Percentiles rank a stretch among this genome's conserved stretches.
These are phyloP conservation scores for Formica selysi DNA, from an alignment of 1,140 invertebrate genomes.

Conservation along the genomic window DNA sequence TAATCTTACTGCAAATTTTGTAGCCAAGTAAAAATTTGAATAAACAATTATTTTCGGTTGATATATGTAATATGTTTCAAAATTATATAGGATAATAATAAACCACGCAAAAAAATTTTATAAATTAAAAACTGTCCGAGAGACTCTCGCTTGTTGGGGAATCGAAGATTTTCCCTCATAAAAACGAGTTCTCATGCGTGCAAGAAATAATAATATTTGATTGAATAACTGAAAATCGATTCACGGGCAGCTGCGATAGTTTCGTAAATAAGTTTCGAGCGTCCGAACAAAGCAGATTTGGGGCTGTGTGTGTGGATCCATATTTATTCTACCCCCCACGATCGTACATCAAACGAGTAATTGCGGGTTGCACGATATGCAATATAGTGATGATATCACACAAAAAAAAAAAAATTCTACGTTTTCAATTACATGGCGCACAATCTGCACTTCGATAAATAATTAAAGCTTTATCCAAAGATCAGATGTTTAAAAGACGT, in stretches of 20 bases:
- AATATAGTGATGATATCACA: conserved; percentile 23
- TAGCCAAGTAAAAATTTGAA: neutral
- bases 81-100: neutral
- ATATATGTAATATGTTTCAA: neutral
- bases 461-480: neutral
- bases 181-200: conserved; percentile 60
- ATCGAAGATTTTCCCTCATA: conserved; percentile 25
- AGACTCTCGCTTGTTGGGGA: conserved; percentile 53
- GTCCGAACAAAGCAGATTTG: conserved; percentile 18
- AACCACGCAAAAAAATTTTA: neutral
- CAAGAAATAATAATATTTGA: conserved; percentile 68
- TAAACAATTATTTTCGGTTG: neutral
- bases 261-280: conserved; percentile 61
- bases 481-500: neutral
- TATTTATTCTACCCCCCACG: conserved; percentile 63
- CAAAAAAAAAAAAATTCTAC: neutral
- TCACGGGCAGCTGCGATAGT: conserved; percentile 50
- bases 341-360: conserved; percentile 64
- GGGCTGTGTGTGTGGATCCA: conserved; percentile 13
- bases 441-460: conserved; percentile 1
- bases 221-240: conserved; percentile 61
- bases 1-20: neutral
- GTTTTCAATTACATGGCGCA: neutral
- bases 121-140: conserved; percentile 35
- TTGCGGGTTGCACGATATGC: conserved; percentile 46